phyloP scores from a whole-genome alignment of 2,888 invertebrate genomes.

The Agrypnus murinus region DNA sequence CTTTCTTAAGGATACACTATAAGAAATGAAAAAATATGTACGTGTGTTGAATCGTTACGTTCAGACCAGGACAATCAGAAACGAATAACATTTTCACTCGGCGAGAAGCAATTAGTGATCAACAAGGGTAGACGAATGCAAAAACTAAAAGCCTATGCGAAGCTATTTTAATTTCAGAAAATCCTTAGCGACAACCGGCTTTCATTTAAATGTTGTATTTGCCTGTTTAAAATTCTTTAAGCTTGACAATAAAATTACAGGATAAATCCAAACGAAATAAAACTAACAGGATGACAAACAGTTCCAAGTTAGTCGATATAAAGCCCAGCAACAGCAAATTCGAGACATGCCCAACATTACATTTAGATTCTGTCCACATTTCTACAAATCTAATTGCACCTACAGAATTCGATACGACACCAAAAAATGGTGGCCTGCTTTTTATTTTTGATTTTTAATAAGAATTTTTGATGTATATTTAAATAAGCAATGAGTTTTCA shows the following conservation, averaged over 20 bases:
- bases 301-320: constrained; percentile 35
- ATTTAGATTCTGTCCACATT: constrained; percentile 28
- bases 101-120: too few relatives aligned
- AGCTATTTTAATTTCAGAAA: constrained; percentile 13
- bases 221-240: constrained; percentile 32
- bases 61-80: too few relatives aligned
- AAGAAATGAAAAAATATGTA: too few relatives aligned
- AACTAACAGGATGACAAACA: constrained; percentile 34
- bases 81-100: too few relatives aligned
- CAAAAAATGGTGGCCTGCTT: neutral
- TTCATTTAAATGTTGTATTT: constrained; percentile 17
- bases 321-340: constrained; percentile 32
- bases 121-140: too few relatives aligned
- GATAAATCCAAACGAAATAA: constrained; percentile 34
- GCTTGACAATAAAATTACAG: constrained; percentile 32
- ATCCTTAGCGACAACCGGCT: constrained; percentile 4
- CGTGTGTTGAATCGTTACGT: too few relatives aligned
- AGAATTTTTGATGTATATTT: too few relatives aligned
- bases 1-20: too few relatives aligned
- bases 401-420: constrained; percentile 27
- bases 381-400: constrained; percentile 31
- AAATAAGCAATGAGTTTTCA: too few relatives aligned
- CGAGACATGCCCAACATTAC: constrained; percentile 27
- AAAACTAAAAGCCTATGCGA: neutral
- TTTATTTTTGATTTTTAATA: too few relatives aligned